phyloP scores from a whole-genome alignment of 2,113 vertebrate genomes.

The Antechinus flavipes region DNA sequence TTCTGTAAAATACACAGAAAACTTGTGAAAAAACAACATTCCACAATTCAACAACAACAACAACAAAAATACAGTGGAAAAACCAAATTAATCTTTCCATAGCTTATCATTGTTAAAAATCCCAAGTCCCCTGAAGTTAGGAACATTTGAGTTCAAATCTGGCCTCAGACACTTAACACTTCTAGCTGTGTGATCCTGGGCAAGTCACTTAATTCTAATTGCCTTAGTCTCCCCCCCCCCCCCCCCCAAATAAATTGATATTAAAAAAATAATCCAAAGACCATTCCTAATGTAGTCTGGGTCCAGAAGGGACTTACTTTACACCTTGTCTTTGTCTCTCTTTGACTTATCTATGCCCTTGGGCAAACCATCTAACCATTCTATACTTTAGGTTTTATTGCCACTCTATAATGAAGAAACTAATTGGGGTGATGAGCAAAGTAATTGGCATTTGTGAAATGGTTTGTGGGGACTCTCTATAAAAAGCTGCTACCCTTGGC shows the following conservation, averaged over 20 bases:
- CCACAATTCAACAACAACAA: too few relatives aligned
- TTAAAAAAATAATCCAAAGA: neutral
- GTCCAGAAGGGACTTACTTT: neutral
- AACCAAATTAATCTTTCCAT: neutral
- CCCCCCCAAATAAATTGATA: too few relatives aligned
- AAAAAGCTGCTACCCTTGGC: neutral
- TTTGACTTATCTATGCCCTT: neutral
- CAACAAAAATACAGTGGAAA: too few relatives aligned
- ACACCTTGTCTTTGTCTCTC: neutral
- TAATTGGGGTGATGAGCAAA: neutral
- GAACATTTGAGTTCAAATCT: too few relatives aligned
- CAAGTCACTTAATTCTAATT: too few relatives aligned
- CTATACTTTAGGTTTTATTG: slow-evolving; percentile 33
- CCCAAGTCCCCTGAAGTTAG: too few relatives aligned
- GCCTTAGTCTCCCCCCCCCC: too few relatives aligned
- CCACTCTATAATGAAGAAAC: neutral
- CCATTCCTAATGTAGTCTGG: neutral
- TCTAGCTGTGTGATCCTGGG: too few relatives aligned
- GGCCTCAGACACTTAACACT: too few relatives aligned
- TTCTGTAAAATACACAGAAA: neutral
- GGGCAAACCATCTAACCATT: neutral
- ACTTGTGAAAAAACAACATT: neutral
- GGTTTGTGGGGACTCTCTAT: neutral
- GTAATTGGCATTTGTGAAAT: neutral
- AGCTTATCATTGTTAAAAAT: neutral